Conservation (phyloP, 2,888 invertebrate species). For the Idaea dimidiata region DNA sequence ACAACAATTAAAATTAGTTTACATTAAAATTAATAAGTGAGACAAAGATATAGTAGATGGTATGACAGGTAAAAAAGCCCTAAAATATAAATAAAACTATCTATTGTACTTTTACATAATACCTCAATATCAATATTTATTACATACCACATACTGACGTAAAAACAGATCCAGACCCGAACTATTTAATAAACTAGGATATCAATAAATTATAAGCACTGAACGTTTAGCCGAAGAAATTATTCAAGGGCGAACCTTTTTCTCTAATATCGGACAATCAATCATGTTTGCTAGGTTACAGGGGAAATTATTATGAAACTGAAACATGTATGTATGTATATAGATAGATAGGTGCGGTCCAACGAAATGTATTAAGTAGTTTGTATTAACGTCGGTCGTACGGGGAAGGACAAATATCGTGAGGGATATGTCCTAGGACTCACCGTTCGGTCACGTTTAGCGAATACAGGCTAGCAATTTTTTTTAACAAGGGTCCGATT, state of each 20-base stretch:
- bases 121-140: not conserved
- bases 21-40: too few relatives aligned
- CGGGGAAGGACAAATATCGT: too few relatives aligned
- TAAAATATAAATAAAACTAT: too few relatives aligned
- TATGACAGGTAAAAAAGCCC: too few relatives aligned
- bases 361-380: not conserved
- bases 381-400: too few relatives aligned
- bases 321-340: not conserved
- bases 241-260: not conserved
- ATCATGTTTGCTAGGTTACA: not conserved
- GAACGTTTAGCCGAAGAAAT: not conserved
- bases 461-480: too few relatives aligned
- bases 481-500: too few relatives aligned
- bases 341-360: not conserved
- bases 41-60: too few relatives aligned
- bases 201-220: constrained; percentile 1
- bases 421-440: too few relatives aligned
- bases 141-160: not conserved
- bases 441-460: too few relatives aligned
- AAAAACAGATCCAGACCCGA: not conserved
- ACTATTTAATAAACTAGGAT: not conserved
- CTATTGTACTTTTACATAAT: not conserved
- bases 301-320: not conserved
- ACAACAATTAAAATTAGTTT: too few relatives aligned
- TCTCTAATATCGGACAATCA: not conserved